phyloP scores from a whole-genome alignment of 2,888 invertebrate genomes.

The Eristalis pertinax region DNA sequence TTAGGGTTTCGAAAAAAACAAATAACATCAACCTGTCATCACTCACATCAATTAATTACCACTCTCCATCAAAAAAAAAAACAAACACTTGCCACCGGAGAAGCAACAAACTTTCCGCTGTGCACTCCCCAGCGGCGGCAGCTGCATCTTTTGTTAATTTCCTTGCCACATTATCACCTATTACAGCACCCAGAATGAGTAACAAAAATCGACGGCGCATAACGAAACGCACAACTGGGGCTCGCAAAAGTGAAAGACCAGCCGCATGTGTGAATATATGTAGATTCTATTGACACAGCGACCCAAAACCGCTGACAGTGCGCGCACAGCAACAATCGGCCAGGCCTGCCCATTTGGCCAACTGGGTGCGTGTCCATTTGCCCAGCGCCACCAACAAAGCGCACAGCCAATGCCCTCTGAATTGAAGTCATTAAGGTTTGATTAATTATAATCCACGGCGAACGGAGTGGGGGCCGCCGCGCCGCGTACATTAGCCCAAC shows the following conservation, averaged over 20 bases:
- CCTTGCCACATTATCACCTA: not conserved
- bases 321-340: conserved; percentile 27
- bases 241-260: conserved; percentile 35
- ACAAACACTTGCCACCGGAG: not conserved
- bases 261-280: conserved; percentile 56
- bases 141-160: not conserved
- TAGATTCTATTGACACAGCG: conserved; percentile 63
- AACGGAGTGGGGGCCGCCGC: not conserved
- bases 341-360: not conserved
- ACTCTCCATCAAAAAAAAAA: not conserved
- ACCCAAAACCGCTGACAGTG: conserved; percentile 40
- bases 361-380: conserved; percentile 14
- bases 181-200: not conserved
- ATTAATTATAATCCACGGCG: conserved; percentile 60
- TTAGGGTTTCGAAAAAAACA: not conserved
- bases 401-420: conserved; percentile 46
- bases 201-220: not conserved
- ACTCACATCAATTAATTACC: not conserved
- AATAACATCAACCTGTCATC: not conserved
- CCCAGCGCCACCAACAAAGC: not conserved
- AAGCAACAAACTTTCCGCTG: not conserved
- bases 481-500: conserved; percentile 19
- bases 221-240: not conserved
- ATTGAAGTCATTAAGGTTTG: conserved; percentile 65
- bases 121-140: not conserved